Evolutionary conservation across 1,140 invertebrate genomes (phyloP), one percentile per base, ranked within the genome.

Genomic region (Drosophila biarmipes): DNA sequence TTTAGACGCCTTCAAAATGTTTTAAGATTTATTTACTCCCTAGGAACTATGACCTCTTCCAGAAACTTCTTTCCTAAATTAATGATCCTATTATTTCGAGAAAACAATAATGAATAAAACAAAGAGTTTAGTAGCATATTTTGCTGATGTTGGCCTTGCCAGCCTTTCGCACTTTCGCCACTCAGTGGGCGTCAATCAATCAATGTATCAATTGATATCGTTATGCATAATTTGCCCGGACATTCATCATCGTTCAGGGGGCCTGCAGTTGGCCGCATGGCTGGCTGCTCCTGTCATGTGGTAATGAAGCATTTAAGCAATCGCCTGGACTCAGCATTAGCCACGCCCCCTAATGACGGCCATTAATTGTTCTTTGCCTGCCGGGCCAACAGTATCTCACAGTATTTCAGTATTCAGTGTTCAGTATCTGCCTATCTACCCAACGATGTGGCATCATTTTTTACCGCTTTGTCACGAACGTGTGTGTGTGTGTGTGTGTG

Each of bases 381-480:
- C 12, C 17, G 49, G 49, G 10, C 24, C 37, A 6, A 17, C 37
- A 7, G 29, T 15, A 48, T 48, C 43, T 19, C 12, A 1, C 37
- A 38, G n/a, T 38, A 38, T 38, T 6, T 6, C 19, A 43, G 40
- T 43, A 5, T 6, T 6, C 19, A 43, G 40, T 43, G 2, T 19
- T 15, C 14, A 46, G 45, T 46, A 14, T 15, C 12, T 35, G 45
- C 15, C 24, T 37, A 14, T 15, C 38, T 24, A 21, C 24, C 42
- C 11, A 45, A 19, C 14, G 11, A 52, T n/a, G 45, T 35, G 56
- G 38, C 67, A 85, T 85, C 68, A 78, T 86, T 86, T 86, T 86
- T 80, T 86, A 86, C 80, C 59, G 59, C 81, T 81, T 51, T 67
- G 68, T 38, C 77, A 85, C 73, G 59, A 21, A 19, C 48, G 17